phyloP scores from a whole-genome alignment of 2,888 invertebrate species.

The Chironomus riparius region DNA sequence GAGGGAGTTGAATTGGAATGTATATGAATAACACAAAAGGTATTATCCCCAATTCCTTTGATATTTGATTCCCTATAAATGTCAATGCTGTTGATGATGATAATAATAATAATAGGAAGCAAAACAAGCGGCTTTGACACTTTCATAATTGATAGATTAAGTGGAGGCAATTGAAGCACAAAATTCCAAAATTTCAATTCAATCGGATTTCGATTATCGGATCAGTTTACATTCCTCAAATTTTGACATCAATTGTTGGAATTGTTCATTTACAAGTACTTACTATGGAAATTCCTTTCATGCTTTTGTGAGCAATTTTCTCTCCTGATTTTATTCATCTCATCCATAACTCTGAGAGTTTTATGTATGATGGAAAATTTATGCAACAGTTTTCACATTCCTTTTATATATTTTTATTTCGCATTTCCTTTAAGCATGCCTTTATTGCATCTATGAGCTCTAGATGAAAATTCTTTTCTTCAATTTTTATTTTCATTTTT shows the following conservation, averaged over 20 bases:
- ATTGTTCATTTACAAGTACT: not conserved
- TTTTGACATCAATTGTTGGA: not conserved
- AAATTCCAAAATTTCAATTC: not conserved
- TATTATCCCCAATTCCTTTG: not conserved
- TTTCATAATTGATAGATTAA: constrained; percentile 22
- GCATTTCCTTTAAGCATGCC: not conserved
- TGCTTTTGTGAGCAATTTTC: not conserved
- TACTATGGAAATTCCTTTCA: not conserved
- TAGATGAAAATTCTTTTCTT: not conserved
- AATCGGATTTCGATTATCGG: not conserved
- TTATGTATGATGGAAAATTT: not conserved
- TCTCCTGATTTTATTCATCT: not conserved
- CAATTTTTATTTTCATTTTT: not conserved
- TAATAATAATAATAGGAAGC: too few relatives aligned
- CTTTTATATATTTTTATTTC: not conserved
- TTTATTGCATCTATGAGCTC: not conserved
- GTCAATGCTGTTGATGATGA: not conserved
- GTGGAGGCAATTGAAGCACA: not conserved
- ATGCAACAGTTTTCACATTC: not conserved
- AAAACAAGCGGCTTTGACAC: constrained; percentile 9
- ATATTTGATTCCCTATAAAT: not conserved
- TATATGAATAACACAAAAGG: not conserved
- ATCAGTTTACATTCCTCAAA: constrained; percentile 3
- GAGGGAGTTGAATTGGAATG: too few relatives aligned
- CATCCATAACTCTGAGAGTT: not conserved